Evolutionary conservation across 2,888 invertebrate genomes (phyloP), one percentile per base, ranked within the genome.

Genomic region (Troides helena): DNA sequence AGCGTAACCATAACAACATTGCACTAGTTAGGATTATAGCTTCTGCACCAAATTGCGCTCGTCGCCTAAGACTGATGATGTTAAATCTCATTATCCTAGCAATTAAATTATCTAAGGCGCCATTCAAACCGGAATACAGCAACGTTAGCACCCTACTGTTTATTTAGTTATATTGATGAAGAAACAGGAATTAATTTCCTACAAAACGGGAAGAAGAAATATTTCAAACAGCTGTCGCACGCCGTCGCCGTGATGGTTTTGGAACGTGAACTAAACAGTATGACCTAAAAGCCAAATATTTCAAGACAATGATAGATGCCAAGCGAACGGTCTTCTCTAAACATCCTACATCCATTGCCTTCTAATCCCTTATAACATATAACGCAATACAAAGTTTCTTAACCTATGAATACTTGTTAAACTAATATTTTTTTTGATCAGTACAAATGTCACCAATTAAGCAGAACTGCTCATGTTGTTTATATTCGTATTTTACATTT

Each of bases 201-300:
- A 80, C 77, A 80, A 79, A 77, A 83, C 84, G 77, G 76, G 75
- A 78, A 80, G 80, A 85, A 81, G 80, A 79, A 86, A 84, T 85
- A 85, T 86, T 87, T 80, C 78, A 73, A 77, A 77, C 88, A 88
- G 89, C 88, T 89, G 89, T 83, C 79, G 80, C 76, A 73, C 75
- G 74, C 72, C 73, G 73, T 78, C 77, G 73, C 65, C 66, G 69
- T 62, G 53, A 73, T 74, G 72, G 74, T 77, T 78, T 75, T 68
- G 63, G 72, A 72, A 78, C 73, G 68, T 65, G 71, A 69, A 71
- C 71, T 72, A 74, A 70, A 71, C 62, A 72, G 68, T 73, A 72
- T 68, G 68, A 61, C 69, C 17, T 72, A 72, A 73, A 69, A 57
- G 57, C 36, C 3, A 50, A 65, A 61, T 61, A 43, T 69, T 62